Evolutionary conservation across 2,113 vertebrate genomes (phyloP).

Genomic region (Colistium nudipinnis): DNA sequence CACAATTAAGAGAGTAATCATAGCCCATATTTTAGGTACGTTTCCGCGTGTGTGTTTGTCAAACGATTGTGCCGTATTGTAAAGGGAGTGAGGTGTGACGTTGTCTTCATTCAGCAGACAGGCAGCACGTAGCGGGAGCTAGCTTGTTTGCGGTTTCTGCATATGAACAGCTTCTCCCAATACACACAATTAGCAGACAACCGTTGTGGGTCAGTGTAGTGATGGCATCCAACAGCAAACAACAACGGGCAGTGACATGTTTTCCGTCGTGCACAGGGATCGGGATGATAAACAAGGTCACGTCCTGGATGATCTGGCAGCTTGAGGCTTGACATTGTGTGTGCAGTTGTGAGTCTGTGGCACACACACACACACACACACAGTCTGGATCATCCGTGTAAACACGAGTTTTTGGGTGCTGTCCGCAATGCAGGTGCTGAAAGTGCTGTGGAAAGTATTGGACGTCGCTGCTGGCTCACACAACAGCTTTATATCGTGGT

Average conservation of each 20-base stretch:
- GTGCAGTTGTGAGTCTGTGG: slow-evolving; percentile 1
- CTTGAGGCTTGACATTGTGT: slow-evolving; percentile 1
- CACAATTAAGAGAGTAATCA: neutral
- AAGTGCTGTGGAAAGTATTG: slow-evolving; percentile 39
- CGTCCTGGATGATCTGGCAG: neutral
- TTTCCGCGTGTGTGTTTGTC: neutral
- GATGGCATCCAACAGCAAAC: slow-evolving; percentile 14
- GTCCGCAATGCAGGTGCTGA: slow-evolving; percentile 85
- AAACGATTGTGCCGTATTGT: neutral
- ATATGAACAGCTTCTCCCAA: slow-evolving; percentile 58
- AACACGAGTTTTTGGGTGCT: slow-evolving; percentile 57
- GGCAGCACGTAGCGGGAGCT: neutral
- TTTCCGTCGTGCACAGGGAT: neutral
- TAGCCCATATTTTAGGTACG: neutral
- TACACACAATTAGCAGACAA: slow-evolving; percentile 30
- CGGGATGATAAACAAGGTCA: slow-evolving; percentile 8
- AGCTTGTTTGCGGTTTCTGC: slow-evolving; percentile 31
- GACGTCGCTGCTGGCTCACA: slow-evolving; percentile 4
- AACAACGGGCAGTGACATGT: neutral
- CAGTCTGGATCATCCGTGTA: slow-evolving; percentile 8
- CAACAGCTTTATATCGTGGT: neutral
- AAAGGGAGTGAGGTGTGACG: slow-evolving; percentile 11
- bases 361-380: neutral
- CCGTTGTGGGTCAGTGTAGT: slow-evolving; percentile 24
- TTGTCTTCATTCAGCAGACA: neutral